Conservation (phyloP, 2,888 invertebrate species). For the Mesoligia furuncula region DNA sequence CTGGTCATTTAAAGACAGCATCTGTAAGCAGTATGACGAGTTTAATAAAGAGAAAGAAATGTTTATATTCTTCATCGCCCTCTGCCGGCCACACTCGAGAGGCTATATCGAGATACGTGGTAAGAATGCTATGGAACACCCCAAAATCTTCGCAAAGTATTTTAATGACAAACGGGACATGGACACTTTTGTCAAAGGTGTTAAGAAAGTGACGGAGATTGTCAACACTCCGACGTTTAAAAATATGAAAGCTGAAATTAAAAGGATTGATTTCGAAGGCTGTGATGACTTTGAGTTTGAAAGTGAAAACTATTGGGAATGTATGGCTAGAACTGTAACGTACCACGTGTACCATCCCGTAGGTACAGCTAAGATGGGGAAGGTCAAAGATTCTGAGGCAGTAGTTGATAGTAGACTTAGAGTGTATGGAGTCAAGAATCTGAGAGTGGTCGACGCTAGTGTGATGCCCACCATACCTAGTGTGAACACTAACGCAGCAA, state of each 20-base stretch:
- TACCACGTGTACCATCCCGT: slow-evolving; percentile 86
- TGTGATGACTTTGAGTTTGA: slow-evolving; percentile 79
- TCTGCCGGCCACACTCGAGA: slow-evolving; percentile 83
- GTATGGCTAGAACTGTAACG: slow-evolving; percentile 84
- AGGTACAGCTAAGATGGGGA: slow-evolving; percentile 86
- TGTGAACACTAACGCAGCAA: slow-evolving; percentile 84
- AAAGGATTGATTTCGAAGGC: slow-evolving; percentile 78
- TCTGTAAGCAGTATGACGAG: slow-evolving; percentile 81
- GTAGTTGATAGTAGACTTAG: slow-evolving; percentile 81
- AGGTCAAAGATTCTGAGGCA: slow-evolving; percentile 71
- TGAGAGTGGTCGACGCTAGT: slow-evolving; percentile 85
- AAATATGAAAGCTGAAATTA: slow-evolving; percentile 76
- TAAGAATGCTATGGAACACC: slow-evolving; percentile 76
- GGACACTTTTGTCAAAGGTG: slow-evolving; percentile 76
- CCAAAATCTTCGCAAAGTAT: slow-evolving; percentile 83
- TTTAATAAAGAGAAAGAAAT: slow-evolving; percentile 83
- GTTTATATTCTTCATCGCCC: slow-evolving; percentile 81
- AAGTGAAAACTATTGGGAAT: slow-evolving; percentile 84
- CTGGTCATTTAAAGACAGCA: slow-evolving; percentile 78
- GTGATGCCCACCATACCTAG: slow-evolving; percentile 86
- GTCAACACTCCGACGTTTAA: slow-evolving; percentile 80
- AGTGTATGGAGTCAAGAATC: slow-evolving; percentile 76
- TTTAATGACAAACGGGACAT: slow-evolving; percentile 83
- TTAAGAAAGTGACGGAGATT: slow-evolving; percentile 81
- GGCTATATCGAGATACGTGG: slow-evolving; percentile 80